Conservation (phyloP, 2,797 vertebrate species). For the Hozukius guyotensis region DNA sequence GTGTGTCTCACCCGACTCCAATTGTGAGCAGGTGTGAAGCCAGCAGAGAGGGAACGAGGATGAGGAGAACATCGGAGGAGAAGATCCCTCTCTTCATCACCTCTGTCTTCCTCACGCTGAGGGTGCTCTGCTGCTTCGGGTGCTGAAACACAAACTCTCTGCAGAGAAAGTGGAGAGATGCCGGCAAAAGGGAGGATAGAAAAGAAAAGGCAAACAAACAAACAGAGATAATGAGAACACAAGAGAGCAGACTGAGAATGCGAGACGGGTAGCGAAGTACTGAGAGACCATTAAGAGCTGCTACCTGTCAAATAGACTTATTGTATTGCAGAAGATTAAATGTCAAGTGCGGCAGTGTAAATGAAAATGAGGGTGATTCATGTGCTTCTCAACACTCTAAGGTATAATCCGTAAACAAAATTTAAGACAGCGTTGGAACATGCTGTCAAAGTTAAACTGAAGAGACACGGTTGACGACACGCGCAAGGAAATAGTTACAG, state of each 20-base stretch:
- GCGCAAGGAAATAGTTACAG: not conserved
- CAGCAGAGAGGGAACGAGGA: slow-evolving; percentile 81
- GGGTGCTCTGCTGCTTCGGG: slow-evolving; percentile 76
- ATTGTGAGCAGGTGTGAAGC: slow-evolving; percentile 84
- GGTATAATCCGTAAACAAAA: slow-evolving; percentile 29
- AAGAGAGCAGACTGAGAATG: slow-evolving; percentile 36
- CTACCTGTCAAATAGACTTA: slow-evolving; percentile 54
- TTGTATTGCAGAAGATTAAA: slow-evolving; percentile 41
- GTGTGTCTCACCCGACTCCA: slow-evolving; percentile 77
- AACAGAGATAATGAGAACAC: slow-evolving; percentile 55
- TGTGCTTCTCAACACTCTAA: slow-evolving; percentile 30
- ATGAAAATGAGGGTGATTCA: slow-evolving; percentile 38
- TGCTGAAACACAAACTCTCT: slow-evolving; percentile 85
- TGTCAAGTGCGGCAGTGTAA: slow-evolving; percentile 26
- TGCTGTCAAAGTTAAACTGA: slow-evolving; percentile 22
- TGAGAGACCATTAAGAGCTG: slow-evolving; percentile 27
- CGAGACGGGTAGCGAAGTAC: not conserved
- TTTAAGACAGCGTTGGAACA: slow-evolving; percentile 5
- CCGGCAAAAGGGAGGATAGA: slow-evolving; percentile 6
- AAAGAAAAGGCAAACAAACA: slow-evolving; percentile 1
- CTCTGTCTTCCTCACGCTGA: slow-evolving; percentile 80
- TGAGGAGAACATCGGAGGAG: slow-evolving; percentile 80
- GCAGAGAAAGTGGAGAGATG: slow-evolving; percentile 20
- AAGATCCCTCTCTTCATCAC: slow-evolving; percentile 84
- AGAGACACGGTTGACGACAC: not conserved